A percentile compares a stretch with the other conserved stretches of the same genome.
Conservation (phyloP, 23 tunicate species). For the Aplidium turbinatum region DNA sequence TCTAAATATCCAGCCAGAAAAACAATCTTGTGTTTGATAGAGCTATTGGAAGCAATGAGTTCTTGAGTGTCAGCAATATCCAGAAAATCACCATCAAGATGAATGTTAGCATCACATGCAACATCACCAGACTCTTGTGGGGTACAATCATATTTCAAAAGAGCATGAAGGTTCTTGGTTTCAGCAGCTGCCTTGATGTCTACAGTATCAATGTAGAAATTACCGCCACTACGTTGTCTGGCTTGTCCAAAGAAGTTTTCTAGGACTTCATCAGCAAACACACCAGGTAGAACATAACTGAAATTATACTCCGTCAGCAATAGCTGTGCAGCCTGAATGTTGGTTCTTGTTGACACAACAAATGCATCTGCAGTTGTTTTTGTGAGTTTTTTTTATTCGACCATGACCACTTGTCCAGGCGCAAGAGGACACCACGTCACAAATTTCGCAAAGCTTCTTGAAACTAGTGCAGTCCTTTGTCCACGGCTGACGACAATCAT, state of each 20-base stretch:
- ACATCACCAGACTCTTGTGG: slow-evolving; percentile 11
- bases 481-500: slow-evolving; percentile 20
- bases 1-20: slow-evolving; percentile 20
- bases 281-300: slow-evolving; percentile 9
- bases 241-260: slow-evolving; percentile 20
- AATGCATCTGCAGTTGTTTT: slow-evolving; percentile 24
- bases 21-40: slow-evolving; percentile 9
- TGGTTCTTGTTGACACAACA: slow-evolving; percentile 15
- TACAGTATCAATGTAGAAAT: slow-evolving; percentile 6
- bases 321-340: slow-evolving; percentile 16
- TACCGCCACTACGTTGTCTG: slow-evolving; percentile 11
- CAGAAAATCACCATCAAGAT: neutral
- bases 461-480: slow-evolving; percentile 7
- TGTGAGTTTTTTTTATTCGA: slow-evolving; percentile 4
- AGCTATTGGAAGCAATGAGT: neutral
- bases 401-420: slow-evolving; percentile 16
- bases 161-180: slow-evolving; percentile 2
- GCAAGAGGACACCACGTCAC: slow-evolving; percentile 5
- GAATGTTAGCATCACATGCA: neutral
- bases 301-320: neutral
- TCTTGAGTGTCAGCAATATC: slow-evolving; percentile 21
- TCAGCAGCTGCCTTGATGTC: slow-evolving; percentile 14
- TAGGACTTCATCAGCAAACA: slow-evolving; percentile 18
- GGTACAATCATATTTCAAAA: slow-evolving; percentile 14
- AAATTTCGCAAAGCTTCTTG: slow-evolving; percentile 4